Evolutionary conservation across 2,888 invertebrate genomes (phyloP).

Genomic region (Azorinus chamasolen): DNA sequence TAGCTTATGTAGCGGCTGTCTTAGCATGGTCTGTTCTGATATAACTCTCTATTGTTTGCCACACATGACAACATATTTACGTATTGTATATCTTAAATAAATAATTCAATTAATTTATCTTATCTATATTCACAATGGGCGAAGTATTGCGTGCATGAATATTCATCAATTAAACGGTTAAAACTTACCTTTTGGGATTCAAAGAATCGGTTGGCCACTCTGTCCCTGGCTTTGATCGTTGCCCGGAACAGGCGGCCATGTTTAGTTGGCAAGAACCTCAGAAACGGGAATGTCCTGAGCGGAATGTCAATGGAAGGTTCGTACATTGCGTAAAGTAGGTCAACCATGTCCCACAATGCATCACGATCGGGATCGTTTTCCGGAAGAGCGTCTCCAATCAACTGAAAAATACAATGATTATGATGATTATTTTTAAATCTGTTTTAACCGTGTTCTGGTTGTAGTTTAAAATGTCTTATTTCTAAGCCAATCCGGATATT

Average conservation of each 20-base stretch:
- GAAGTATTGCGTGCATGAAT: no score
- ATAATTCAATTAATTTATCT: no score
- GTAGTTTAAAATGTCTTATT: no score
- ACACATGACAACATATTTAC: no score
- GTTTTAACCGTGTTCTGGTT: no score
- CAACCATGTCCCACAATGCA: conserved; percentile 59
- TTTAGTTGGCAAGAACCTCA: conserved; percentile 53
- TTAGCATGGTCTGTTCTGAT: no score
- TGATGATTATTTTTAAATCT: background rate
- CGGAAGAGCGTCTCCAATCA: conserved; percentile 57
- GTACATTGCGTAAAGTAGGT: conserved; percentile 42
- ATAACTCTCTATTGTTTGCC: no score
- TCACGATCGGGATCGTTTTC: conserved; percentile 51
- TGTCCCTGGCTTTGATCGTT: conserved; percentile 54
- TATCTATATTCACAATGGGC: no score
- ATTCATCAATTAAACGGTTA: no score
- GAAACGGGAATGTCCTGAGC: conserved; percentile 48
- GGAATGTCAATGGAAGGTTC: conserved; percentile 54
- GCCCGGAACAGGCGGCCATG: conserved; percentile 44
- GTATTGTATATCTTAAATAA: no score
- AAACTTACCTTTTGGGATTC: conserved; percentile 52
- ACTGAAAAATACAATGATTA: conserved; percentile 31
- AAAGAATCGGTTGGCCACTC: conserved; percentile 44
- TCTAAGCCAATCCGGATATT: no score
- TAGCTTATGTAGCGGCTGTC: no score